A percentile compares a stretch with the other conserved stretches of the same genome.
Evolutionary conservation across 30 jellyfish, hydroid and myxozoan genomes (phyloP).

Genomic region (Sanderia malayensis): DNA sequence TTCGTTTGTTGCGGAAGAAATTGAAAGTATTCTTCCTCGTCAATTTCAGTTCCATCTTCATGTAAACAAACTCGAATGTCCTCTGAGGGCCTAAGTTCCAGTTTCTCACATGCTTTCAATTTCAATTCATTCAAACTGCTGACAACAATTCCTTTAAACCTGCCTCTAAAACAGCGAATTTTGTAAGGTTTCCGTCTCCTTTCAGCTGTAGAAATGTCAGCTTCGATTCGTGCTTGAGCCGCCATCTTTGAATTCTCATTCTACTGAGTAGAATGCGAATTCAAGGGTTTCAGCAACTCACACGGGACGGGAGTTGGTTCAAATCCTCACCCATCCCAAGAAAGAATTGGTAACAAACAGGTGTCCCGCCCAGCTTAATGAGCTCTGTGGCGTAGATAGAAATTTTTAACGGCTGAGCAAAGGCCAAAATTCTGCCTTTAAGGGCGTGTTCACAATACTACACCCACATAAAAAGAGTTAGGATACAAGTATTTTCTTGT

Average conservation of each 20-base stretch:
- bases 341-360: no score
- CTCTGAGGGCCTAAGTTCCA: not conserved
- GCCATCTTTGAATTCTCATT: slow-evolving; percentile 31
- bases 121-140: slow-evolving; percentile 39
- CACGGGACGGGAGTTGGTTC: no score
- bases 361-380: no score
- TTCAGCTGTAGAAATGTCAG: not conserved
- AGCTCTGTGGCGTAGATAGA: no score
- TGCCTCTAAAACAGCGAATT: slow-evolving; percentile 18
- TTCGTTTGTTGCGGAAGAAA: slow-evolving; percentile 68
- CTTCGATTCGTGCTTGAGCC: not conserved
- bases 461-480: no score
- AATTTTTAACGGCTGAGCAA: no score
- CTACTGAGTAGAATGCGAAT: no score
- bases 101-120: slow-evolving; percentile 10
- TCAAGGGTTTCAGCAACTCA: no score
- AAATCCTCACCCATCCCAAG: no score
- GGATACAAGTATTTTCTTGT: no score
- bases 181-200: slow-evolving; percentile 38
- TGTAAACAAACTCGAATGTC: slow-evolving; percentile 48
- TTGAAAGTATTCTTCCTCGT: slow-evolving; percentile 77
- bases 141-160: slow-evolving; percentile 58
- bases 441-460: no score
- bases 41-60: slow-evolving; percentile 86
- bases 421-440: no score